Evolutionary conservation across 2,113 vertebrate genomes (phyloP), one percentile per base, ranked within the genome.

Genomic region (Diadophis punctatus): DNA sequence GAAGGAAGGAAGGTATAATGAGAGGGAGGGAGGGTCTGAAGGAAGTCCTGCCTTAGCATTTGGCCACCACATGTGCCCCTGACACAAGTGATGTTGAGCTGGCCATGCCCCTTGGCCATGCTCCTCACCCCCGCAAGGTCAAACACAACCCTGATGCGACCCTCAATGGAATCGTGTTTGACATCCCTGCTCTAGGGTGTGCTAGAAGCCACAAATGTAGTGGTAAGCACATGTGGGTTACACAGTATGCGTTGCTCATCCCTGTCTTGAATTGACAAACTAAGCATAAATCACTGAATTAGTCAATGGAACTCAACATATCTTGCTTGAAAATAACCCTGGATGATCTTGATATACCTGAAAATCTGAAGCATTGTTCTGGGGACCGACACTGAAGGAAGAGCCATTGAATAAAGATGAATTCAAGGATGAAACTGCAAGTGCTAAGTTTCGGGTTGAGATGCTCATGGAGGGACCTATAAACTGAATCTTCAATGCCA

Each of bases 401-500:
- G 98, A 98, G 46, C 98, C 98, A 87, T 91, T 97, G 96, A 98
- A 99, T 18, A 90, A 93, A 88, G 95, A 96, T 94, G 96, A 90
- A 93, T 98, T 98, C 91, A 99, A 53, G 46, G 98, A 96, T 27
- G 98, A 98, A 8, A 99, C 97, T 18, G 98, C 98, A 91, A 99
- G 93, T 23, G 98, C 98, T 0, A 99, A 96, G 93, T 99, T 98
- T 94, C 94, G 97, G 94, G 99, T 99, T 53, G 97, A 97, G 96
- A 99, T 99, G 93, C 96, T 98, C 96, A 99, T 96, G 1, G 96
- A 98, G 0, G 97, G 94, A n/a, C 98, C 98, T 27, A 97, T 95
- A 68, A 98, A 96, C 94, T 98, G 97, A 53, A 99, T 98, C 97
- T 99, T 99, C 96, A 98, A 98, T 55, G 98, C 97, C 97, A 99